Percentiles rank a stretch among this genome's conserved stretches.
These are phyloP conservation scores for Gnatocerus cornutus DNA, from an alignment of 2,888 invertebrate genomes.

Conservation along the genomic window DNA sequence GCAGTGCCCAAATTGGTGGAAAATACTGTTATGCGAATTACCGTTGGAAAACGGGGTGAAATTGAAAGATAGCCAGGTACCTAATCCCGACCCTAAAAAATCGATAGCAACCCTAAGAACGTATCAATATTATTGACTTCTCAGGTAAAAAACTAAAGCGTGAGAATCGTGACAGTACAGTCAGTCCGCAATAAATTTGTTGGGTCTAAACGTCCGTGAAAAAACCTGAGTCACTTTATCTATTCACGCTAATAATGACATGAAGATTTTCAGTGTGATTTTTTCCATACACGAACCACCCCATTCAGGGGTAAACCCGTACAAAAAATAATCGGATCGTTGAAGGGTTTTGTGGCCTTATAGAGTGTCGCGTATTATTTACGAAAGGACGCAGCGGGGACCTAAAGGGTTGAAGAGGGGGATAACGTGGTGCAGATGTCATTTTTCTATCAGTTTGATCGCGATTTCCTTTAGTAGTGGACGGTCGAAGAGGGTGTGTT, in stretches of 20 bases:
- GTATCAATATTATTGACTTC: slow-evolving; percentile 45
- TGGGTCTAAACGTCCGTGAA: slow-evolving; percentile 48
- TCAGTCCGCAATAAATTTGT: slow-evolving; percentile 43
- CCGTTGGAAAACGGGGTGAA: slow-evolving; percentile 39
- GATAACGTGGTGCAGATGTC: slow-evolving; percentile 63
- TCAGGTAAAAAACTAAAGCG: slow-evolving; percentile 44
- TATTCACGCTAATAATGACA: slow-evolving; percentile 57
- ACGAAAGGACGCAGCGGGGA: slow-evolving; percentile 60
- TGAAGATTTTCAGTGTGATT: slow-evolving; percentile 63
- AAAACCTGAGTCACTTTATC: slow-evolving; percentile 47
- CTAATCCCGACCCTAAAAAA: slow-evolving; percentile 26
- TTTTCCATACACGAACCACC: slow-evolving; percentile 69
- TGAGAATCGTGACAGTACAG: slow-evolving; percentile 32
- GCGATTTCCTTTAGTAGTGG: slow-evolving; percentile 16
- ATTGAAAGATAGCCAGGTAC: slow-evolving; percentile 43
- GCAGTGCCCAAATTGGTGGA: slow-evolving; percentile 65
- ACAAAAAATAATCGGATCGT: slow-evolving; percentile 71
- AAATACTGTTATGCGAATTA: slow-evolving; percentile 64
- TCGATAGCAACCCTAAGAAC: slow-evolving; percentile 20
- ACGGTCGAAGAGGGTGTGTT: slow-evolving; percentile 63
- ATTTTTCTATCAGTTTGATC: slow-evolving; percentile 33
- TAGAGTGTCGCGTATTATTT: slow-evolving; percentile 70
- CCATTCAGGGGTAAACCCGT: slow-evolving; percentile 66
- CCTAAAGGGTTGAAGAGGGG: slow-evolving; percentile 64
- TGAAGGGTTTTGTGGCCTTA: slow-evolving; percentile 70